Evolutionary conservation across 2,888 invertebrate species (phyloP), one percentile per base, ranked within the genome.

Genomic region (Drosophila helvetica): DNA sequence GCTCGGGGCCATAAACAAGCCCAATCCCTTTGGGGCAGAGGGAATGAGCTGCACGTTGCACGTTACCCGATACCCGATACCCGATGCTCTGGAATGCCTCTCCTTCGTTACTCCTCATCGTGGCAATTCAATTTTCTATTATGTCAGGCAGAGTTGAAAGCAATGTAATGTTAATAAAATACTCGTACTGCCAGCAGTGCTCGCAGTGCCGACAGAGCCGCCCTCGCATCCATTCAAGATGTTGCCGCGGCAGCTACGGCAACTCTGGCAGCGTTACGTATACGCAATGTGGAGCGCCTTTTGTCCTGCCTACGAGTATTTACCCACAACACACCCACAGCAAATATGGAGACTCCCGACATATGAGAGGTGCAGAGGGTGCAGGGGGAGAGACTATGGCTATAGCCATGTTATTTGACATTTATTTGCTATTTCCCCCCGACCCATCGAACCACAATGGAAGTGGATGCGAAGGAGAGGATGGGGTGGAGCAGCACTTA

Each of bases 71-170:
- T n/a, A n/a, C n/a, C n/a, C n/a, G n/a, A n/a, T n/a, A n/a, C 66
- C 55, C 57, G 69, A 48, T 43, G 53, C 22, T 15, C 10, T 43
- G 45, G 56, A 50, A 50, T 19, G 43, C 45, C 15, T n/a, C 27
- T 25, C 19, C 48, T 45, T 17, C 58, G 33, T 12, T 59, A 12
- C 51, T 33, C 43, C 45, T 50, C 53, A 45, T 22, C 46, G 68
- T 72, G 83, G 88, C 89, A 85, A 88, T 89, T 88, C 79, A 83
- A 87, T 89, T 85, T 86, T 86, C 78, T 76, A 86, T 86, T 85
- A 79, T 88, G 85, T 79, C 83, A 72, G 76, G 54, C 74, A 67
- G 54, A 84, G 86, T 77, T 79, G 80, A 74, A 77, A 74, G 82
- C 82, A 88, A 67, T 88, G 82, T 84, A 82, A 82, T 86, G 88